Base-by-base conservation (phyloP, 2,797 vertebrate genomes). In the Lagorchestes hirsutus region DNA sequence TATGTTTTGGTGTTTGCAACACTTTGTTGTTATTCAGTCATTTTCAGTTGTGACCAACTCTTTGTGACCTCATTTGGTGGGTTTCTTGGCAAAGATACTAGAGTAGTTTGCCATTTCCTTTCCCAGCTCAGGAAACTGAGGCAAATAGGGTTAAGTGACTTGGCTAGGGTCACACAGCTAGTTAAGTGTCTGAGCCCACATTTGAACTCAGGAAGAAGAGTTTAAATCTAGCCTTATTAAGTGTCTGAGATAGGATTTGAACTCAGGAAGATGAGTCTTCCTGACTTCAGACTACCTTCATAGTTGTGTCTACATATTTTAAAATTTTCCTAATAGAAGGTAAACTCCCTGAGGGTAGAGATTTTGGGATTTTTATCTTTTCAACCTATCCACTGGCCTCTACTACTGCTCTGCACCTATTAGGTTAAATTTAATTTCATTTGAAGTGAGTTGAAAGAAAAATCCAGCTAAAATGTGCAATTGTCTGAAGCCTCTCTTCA, bases 401-500 rank as follows among this genome's bases (percentile, higher is more conserved):
- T 40, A 97, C 92, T 91, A 90, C 40, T 91, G n/a, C 34, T 28
- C 31, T 93, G 40, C 2, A 82, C n/a, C 8, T 82, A 82, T 46
- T 82, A 82, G 74, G 74, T 46, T 24, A 46, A 24, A 82, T 82
- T 40, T 82, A 22, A 82, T 82, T 46, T 74, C 1, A 40, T 56
- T 67, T 40, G 46, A 82, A 82, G 22, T 82, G 74, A 82, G 2
- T 82, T 82, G 22, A 82, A 82, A 46, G 74, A 24, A 82, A 82
- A 82, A 82, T 24, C 46, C 40, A 27, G 18, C 22, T 46, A 82
- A 82, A 92, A 28, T 54, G 8, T 91, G 34, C 93, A 40, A 34
- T 93, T 92, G 11, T 91, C 54, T 54, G 93, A 93, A 95, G 54
- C 3, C 50, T 29, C 31, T 12, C 11, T 94, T 94, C 91, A 34